Conservation (phyloP, 1,140 invertebrate species). For the Theocolax elegans region DNA sequence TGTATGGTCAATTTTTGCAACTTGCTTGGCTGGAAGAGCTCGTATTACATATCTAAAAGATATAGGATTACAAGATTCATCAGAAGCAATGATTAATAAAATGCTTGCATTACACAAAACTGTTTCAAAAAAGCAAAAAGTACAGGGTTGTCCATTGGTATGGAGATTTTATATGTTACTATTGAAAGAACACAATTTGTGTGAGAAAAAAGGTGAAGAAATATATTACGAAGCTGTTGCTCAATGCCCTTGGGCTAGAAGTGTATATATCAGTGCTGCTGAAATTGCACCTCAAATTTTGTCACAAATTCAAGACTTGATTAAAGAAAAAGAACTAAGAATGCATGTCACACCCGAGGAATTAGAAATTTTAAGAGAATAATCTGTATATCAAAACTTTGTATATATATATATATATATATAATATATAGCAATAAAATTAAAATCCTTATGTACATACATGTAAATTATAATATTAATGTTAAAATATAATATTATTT, state of each 20-base stretch:
- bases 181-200: conserved; percentile 60
- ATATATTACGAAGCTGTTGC: conserved; percentile 60
- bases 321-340: conserved; percentile 77
- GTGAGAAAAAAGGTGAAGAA: conserved; percentile 61
- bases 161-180: conserved; percentile 72
- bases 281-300: conserved; percentile 67
- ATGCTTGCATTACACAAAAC: conserved; percentile 57
- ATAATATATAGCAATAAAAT: no score
- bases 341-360: conserved; percentile 78
- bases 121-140: conserved; percentile 54
- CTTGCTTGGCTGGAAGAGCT: conserved; percentile 56
- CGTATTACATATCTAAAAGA: conserved; percentile 51
- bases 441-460: no score
- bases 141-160: conserved; percentile 68
- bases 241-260: conserved; percentile 76
- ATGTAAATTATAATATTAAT: no score
- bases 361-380: conserved; percentile 72
- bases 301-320: conserved; percentile 75
- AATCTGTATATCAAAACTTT: conserved; percentile 23
- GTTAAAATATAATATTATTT: no score
- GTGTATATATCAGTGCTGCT: conserved; percentile 65
- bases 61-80: conserved; percentile 46
- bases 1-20: conserved; percentile 55
- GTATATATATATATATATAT: background rate
- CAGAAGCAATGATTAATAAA: conserved; percentile 58